These are phyloP conservation scores for Chloebia gouldiae DNA, from an alignment of 2,113 vertebrate genomes.

Conservation along the genomic window DNA sequence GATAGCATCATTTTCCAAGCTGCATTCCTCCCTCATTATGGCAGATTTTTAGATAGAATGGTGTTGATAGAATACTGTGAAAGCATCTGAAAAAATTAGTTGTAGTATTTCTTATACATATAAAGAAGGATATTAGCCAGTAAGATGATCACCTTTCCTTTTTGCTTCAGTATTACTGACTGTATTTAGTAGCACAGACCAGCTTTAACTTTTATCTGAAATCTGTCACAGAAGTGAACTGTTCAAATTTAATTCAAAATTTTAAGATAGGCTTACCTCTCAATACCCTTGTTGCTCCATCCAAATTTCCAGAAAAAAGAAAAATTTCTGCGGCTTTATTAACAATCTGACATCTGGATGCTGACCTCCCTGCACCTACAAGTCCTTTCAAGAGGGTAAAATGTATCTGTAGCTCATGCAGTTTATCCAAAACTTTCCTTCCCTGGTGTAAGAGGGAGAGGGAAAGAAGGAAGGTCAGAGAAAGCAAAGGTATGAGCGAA, in stretches of 20 bases:
- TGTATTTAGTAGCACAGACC: not conserved
- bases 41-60: not conserved
- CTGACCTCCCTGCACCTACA: constrained; percentile 72
- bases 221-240: not conserved
- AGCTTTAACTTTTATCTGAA: not conserved
- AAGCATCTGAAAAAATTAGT: not conserved
- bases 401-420: constrained; percentile 76
- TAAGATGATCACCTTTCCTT: not conserved
- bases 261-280: constrained; percentile 76
- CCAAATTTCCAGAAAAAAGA: constrained; percentile 81
- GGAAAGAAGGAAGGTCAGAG: not conserved
- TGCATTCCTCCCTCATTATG: not conserved
- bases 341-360: constrained; percentile 84
- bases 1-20: not conserved
- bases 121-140: not conserved
- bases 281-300: constrained; percentile 81
- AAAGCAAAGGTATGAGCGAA: not conserved
- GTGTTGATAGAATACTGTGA: not conserved
- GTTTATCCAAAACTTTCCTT: constrained; percentile 80
- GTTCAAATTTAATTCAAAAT: not conserved
- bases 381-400: constrained; percentile 86
- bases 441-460: constrained; percentile 73
- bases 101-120: not conserved
- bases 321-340: constrained; percentile 88
- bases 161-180: not conserved